Conservation (phyloP, 2,113 vertebrate species). For the Jaculus jaculus region DNA sequence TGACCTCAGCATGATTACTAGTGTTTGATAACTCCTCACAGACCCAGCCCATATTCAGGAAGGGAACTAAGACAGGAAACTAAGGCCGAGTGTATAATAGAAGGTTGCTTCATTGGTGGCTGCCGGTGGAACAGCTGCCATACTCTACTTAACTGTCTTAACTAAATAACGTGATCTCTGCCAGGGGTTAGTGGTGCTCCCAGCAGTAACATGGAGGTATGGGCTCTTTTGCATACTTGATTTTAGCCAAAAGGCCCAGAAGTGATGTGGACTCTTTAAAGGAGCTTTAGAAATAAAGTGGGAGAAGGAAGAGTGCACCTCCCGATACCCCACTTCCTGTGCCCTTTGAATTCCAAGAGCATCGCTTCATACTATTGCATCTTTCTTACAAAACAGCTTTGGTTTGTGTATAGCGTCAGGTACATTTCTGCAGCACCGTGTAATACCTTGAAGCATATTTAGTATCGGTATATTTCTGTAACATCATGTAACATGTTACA, state of each 20-base stretch:
- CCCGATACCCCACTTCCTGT: neutral
- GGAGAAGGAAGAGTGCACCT: neutral
- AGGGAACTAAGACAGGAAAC: neutral
- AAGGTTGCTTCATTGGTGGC: neutral
- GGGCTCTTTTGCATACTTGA: neutral
- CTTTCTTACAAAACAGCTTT: neutral
- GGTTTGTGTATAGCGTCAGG: neutral
- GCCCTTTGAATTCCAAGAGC: conserved; percentile 31
- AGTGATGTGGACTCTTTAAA: neutral
- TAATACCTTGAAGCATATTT: neutral
- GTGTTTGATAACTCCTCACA: neutral
- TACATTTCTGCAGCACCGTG: neutral
- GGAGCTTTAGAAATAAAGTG: neutral
- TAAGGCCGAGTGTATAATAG: neutral
- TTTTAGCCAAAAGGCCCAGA: no score
- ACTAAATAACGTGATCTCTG: neutral
- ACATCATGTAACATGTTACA: neutral
- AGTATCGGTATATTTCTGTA: neutral
- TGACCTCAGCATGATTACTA: neutral
- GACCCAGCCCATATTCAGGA: neutral
- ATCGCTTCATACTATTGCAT: neutral
- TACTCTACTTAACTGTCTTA: neutral
- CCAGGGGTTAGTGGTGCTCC: neutral
- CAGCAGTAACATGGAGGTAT: neutral
- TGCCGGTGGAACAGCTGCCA: neutral